These are phyloP conservation scores for Fringilla coelebs DNA, from an alignment of 2,797 vertebrate species.

Conservation along the genomic window DNA sequence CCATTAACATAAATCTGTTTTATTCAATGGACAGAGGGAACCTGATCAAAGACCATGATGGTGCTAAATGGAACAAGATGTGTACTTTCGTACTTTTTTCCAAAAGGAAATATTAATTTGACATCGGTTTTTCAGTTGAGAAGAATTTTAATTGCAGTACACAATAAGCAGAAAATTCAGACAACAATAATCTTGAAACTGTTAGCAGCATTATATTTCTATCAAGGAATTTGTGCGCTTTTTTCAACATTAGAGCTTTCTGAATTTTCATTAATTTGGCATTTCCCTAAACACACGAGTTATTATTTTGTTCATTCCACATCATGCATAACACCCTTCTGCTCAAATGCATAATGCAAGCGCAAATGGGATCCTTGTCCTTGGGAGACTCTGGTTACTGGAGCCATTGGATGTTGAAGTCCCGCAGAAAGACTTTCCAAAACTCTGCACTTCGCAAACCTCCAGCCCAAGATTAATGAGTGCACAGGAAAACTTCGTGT, in stretches of 20 bases:
- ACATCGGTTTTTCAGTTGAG: slow-evolving; percentile 35
- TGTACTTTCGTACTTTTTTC: slow-evolving; percentile 21
- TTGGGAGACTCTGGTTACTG: slow-evolving; percentile 70
- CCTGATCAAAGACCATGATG: slow-evolving; percentile 51
- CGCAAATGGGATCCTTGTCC: slow-evolving; percentile 64
- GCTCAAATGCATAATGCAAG: slow-evolving; percentile 69
- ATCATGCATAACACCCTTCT: slow-evolving; percentile 71
- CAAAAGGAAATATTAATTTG: slow-evolving; percentile 65
- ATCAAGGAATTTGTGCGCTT: slow-evolving; percentile 35
- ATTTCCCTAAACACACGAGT: slow-evolving; percentile 63
- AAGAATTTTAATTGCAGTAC: slow-evolving; percentile 62
- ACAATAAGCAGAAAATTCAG: slow-evolving; percentile 67
- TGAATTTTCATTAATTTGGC: slow-evolving; percentile 68
- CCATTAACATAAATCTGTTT: slow-evolving; percentile 1
- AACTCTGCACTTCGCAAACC: slow-evolving; percentile 74
- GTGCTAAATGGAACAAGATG: slow-evolving; percentile 69
- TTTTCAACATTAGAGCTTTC: slow-evolving; percentile 64
- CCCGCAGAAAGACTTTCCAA: slow-evolving; percentile 58
- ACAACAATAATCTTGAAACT: slow-evolving; percentile 66
- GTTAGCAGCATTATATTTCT: slow-evolving; percentile 54
- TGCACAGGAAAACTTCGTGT: slow-evolving; percentile 40
- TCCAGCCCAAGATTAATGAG: slow-evolving; percentile 68
- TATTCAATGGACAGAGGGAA: slow-evolving; percentile 35
- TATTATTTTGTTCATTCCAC: slow-evolving; percentile 72
- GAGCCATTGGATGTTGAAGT: slow-evolving; percentile 64